phyloP scores from a whole-genome alignment of 2,113 vertebrate genomes.

The Megaceryle torquata region DNA sequence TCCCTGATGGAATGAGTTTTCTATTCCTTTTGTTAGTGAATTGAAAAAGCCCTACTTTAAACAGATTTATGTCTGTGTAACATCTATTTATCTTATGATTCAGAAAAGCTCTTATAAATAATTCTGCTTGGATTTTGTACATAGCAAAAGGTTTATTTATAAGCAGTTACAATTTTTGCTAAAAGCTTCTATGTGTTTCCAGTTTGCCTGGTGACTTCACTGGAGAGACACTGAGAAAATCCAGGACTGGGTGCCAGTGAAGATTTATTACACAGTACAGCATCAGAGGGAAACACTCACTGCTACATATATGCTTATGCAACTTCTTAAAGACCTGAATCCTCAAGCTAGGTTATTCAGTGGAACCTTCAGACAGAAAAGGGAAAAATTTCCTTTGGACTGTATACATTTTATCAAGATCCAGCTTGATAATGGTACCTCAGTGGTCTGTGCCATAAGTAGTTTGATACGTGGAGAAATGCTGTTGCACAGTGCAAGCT shows the following conservation, averaged over 20 bases:
- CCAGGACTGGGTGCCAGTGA: background rate
- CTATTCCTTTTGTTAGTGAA: background rate
- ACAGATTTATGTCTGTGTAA: background rate
- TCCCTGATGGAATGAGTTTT: background rate
- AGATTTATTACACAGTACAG: background rate
- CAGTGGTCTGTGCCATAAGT: accelerated
- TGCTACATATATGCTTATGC: background rate
- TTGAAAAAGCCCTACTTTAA: background rate
- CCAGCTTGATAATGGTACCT: background rate
- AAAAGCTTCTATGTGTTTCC: background rate
- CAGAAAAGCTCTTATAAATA: background rate
- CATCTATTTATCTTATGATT: background rate
- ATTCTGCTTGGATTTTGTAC: background rate
- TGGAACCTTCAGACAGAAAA: background rate
- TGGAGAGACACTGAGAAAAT: background rate
- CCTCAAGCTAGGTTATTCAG: background rate
- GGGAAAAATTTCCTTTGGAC: background rate
- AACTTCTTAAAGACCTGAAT: background rate
- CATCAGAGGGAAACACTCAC: background rate
- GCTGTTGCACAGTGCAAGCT: too few species aligned
- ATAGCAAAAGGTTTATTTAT: background rate
- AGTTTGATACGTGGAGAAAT: background rate
- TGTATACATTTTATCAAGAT: background rate
- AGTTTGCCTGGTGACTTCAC: background rate
- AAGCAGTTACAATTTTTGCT: background rate